A percentile compares a stretch with the other conserved stretches of the same genome.
Conservation (phyloP, 2,797 vertebrate genomes). For the Mastacembelus armatus region DNA sequence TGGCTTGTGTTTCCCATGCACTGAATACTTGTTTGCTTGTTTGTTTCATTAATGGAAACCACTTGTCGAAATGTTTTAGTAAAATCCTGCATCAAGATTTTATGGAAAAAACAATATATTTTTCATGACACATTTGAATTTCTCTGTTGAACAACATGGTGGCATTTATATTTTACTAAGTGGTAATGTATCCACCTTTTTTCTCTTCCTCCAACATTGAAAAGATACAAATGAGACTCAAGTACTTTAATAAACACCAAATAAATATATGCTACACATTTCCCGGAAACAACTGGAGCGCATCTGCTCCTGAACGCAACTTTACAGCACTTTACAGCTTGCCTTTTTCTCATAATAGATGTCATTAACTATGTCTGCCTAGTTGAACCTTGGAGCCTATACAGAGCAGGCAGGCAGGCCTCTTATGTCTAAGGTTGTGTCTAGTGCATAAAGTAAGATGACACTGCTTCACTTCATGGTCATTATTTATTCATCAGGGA, state of each 20-base stretch:
- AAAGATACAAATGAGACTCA: constrained; percentile 66
- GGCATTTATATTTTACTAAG: constrained; percentile 86
- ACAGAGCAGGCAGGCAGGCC: constrained; percentile 6
- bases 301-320: constrained; percentile 56
- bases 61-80: constrained; percentile 85
- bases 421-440: constrained; percentile 64
- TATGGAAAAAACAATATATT: constrained; percentile 85
- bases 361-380: constrained; percentile 58
- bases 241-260: constrained; percentile 42
- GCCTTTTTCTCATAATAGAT: constrained; percentile 50
- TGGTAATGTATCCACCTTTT: constrained; percentile 81
- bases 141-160: constrained; percentile 84
- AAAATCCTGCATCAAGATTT: constrained; percentile 87
- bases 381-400: constrained; percentile 49
- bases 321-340: constrained; percentile 11
- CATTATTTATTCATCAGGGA: constrained; percentile 70
- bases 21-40: constrained; percentile 81
- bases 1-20: constrained; percentile 74
- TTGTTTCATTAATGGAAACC: constrained; percentile 86
- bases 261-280: constrained; percentile 54
- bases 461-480: constrained; percentile 39
- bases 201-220: constrained; percentile 72
- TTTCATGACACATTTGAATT: constrained; percentile 88
- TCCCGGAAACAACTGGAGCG: constrained; percentile 70
- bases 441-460: constrained; percentile 52